phyloP scores from a whole-genome alignment of 2,888 invertebrate species.

The Acrocyrtus sp. region DNA sequence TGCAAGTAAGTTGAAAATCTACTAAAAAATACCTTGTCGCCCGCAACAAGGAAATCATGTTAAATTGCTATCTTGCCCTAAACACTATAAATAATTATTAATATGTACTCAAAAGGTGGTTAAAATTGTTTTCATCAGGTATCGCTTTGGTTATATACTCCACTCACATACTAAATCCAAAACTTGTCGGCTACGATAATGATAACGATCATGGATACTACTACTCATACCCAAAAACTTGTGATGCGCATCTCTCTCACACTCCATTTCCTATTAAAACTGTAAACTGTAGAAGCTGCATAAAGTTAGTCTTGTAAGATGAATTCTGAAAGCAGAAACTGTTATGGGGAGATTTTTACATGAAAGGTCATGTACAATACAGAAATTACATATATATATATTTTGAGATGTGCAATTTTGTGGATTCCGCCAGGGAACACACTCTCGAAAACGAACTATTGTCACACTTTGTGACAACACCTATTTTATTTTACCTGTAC shows the following conservation, averaged over 20 bases:
- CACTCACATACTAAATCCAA: slow-evolving; percentile 1
- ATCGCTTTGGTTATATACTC: slow-evolving; percentile 16
- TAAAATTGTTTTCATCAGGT: slow-evolving; percentile 47
- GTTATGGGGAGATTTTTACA: not conserved
- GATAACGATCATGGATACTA: too few species aligned
- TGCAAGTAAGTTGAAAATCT: not conserved
- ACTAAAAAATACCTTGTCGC: slow-evolving; percentile 31
- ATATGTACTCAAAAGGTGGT: slow-evolving; percentile 28
- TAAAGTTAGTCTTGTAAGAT: slow-evolving; percentile 5
- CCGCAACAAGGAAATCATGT: slow-evolving; percentile 36
- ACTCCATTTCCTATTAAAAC: slow-evolving; percentile 7
- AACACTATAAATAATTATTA: too few species aligned
- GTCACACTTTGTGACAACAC: too few species aligned
- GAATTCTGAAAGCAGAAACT: slow-evolving; percentile 1
- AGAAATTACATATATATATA: too few species aligned
- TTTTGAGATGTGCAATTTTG: too few species aligned
- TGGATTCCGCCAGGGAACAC: too few species aligned
- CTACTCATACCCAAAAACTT: too few species aligned
- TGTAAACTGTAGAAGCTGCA: slow-evolving; percentile 5
- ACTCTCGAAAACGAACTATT: too few species aligned
- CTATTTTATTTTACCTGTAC: too few species aligned
- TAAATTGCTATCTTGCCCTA: not conserved
- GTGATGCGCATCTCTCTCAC: too few species aligned
- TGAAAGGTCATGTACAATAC: slow-evolving; percentile 23
- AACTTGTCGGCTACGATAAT: too few species aligned